phyloP scores from a whole-genome alignment of 2,113 vertebrate species.

The Garra rufa region DNA sequence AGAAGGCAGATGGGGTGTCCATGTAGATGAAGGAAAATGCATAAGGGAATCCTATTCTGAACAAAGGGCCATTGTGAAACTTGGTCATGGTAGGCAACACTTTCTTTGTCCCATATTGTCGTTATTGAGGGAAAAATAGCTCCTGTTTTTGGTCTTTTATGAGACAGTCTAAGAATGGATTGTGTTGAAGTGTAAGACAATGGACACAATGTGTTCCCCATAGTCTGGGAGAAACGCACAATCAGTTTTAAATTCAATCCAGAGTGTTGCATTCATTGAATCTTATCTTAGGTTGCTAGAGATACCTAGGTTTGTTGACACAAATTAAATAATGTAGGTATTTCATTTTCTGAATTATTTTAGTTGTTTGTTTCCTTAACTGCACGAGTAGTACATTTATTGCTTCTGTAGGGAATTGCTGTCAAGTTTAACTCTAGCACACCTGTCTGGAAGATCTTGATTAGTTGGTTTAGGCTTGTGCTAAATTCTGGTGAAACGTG shows the following conservation, averaged over 20 bases:
- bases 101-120: not conserved
- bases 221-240: not conserved
- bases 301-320: not conserved
- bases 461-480: not conserved
- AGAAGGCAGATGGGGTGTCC: not conserved
- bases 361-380: not conserved
- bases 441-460: not conserved
- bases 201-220: not conserved
- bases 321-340: not conserved
- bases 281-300: not conserved
- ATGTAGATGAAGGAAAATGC: not conserved
- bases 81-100: conserved; percentile 1
- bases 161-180: not conserved
- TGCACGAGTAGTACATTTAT: not conserved
- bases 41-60: not conserved
- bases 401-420: not conserved
- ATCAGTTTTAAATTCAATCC: not conserved
- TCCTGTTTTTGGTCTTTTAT: not conserved
- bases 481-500: not conserved
- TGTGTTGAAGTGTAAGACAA: not conserved
- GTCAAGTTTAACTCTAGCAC: not conserved
- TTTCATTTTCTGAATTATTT: not conserved
- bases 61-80: conserved; percentile 23
- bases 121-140: not conserved
- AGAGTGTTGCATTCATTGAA: not conserved